Conservation (phyloP, 2,797 vertebrate species). For the Yasuhikotakia modesta region DNA sequence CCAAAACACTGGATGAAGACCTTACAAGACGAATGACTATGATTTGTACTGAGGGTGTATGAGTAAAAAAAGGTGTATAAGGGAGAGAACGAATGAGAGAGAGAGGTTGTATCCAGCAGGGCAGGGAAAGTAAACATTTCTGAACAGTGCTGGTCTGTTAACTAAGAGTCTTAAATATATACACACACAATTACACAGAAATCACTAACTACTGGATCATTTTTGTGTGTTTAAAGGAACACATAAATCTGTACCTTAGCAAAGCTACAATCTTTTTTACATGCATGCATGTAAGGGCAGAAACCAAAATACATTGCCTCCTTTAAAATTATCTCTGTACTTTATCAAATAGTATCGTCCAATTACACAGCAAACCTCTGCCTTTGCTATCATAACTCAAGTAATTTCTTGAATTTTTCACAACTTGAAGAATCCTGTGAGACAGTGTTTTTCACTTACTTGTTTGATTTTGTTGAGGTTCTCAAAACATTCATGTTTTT, state of each 20-base stretch:
- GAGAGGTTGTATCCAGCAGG: too few species aligned
- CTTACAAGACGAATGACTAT: constrained; percentile 53
- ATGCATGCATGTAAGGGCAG: too few species aligned
- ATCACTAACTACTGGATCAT: constrained; percentile 32
- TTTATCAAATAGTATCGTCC: too few species aligned
- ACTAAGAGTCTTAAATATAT: constrained; percentile 69
- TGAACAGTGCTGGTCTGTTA: constrained; percentile 79
- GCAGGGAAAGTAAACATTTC: constrained; percentile 75
- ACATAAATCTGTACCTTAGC: too few species aligned
- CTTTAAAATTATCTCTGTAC: too few species aligned
- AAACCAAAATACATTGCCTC: too few species aligned
- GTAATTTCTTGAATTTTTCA: too few species aligned
- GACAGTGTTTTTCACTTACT: constrained; percentile 65
- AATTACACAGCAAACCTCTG: too few species aligned
- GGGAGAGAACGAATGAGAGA: constrained; percentile 7
- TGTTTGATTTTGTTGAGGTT: constrained; percentile 65
- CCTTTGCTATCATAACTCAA: too few species aligned
- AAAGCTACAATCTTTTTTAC: not conserved
- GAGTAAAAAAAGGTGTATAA: not conserved
- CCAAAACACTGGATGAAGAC: constrained; percentile 47
- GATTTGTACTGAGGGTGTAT: constrained; percentile 51
- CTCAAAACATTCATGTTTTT: constrained; percentile 71
- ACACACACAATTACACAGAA: constrained; percentile 53
- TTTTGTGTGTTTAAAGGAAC: constrained; percentile 1
- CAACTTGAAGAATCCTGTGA: too few species aligned